phyloP scores from a whole-genome alignment of 2,113 vertebrate genomes.

The Pyxicephalus adspersus region DNA sequence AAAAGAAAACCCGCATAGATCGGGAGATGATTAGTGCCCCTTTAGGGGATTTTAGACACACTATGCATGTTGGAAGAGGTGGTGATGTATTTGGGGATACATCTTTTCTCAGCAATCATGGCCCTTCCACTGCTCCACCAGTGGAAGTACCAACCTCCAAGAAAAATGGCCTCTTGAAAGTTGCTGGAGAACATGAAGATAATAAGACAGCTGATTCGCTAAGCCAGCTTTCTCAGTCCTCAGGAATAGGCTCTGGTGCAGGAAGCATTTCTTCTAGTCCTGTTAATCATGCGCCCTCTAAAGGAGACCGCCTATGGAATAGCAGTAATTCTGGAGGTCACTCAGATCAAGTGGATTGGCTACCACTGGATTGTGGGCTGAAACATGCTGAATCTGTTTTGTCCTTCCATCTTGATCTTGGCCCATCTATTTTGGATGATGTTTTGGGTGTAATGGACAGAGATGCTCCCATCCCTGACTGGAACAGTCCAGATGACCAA shows the following conservation, averaged over 20 bases:
- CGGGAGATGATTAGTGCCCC: constrained; percentile 86
- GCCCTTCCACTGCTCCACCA: constrained; percentile 63
- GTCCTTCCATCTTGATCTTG: constrained; percentile 84
- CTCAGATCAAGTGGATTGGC: constrained; percentile 4
- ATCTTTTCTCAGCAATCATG: constrained; percentile 81
- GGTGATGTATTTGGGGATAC: constrained; percentile 89
- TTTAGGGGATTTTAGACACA: constrained; percentile 86
- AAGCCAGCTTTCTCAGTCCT: constrained; percentile 43
- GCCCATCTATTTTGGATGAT: constrained; percentile 76
- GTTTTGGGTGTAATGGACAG: constrained; percentile 79
- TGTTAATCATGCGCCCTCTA: not conserved
- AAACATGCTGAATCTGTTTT: constrained; percentile 69
- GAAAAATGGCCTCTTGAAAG: constrained; percentile 47
- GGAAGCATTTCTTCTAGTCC: constrained; percentile 54
- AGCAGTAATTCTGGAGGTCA: not conserved
- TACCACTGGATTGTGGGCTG: constrained; percentile 55
- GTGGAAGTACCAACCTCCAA: constrained; percentile 26
- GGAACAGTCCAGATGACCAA: constrained; percentile 65
- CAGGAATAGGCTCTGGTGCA: constrained; percentile 33
- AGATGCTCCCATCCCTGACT: constrained; percentile 34
- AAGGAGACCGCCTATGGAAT: constrained; percentile 27
- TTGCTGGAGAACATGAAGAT: constrained; percentile 39
- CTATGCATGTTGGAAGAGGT: constrained; percentile 87
- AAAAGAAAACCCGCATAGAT: constrained; percentile 68
- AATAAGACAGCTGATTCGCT: constrained; percentile 49